Conservation (phyloP, 2,113 vertebrate genomes). For the Myrmecophaga tridactyla region DNA sequence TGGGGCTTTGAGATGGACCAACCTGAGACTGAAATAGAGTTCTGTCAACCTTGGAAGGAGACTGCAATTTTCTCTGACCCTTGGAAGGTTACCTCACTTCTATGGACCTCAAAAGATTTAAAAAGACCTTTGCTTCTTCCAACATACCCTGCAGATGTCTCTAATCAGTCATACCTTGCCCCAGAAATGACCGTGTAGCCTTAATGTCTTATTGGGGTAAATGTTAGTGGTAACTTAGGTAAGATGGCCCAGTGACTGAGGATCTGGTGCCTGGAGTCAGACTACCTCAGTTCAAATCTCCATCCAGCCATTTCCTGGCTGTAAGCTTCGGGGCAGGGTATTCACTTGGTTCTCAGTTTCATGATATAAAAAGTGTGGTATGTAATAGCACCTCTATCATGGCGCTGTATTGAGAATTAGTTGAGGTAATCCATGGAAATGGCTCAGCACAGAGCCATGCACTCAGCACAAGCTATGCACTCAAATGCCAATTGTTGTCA, state of each 20-base stretch:
- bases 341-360: neutral
- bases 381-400: too few species aligned
- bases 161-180: neutral
- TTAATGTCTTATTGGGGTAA: neutral
- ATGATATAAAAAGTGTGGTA: neutral
- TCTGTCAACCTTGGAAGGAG: too few species aligned
- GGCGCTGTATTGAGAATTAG: neutral
- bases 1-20: neutral
- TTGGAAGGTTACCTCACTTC: neutral
- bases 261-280: neutral
- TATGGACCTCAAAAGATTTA: neutral
- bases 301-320: neutral
- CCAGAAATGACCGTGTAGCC: too few species aligned
- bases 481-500: neutral
- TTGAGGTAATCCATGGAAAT: neutral
- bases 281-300: neutral
- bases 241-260: neutral
- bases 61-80: neutral
- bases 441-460: neutral
- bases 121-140: neutral
- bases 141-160: neutral
- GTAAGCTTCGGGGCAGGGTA: neutral
- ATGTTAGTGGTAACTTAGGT: neutral
- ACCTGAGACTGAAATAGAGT: neutral
- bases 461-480: rapidly evolving